These are phyloP conservation scores for Trilocha varians DNA, from an alignment of 2,888 invertebrate genomes.

Conservation along the genomic window DNA sequence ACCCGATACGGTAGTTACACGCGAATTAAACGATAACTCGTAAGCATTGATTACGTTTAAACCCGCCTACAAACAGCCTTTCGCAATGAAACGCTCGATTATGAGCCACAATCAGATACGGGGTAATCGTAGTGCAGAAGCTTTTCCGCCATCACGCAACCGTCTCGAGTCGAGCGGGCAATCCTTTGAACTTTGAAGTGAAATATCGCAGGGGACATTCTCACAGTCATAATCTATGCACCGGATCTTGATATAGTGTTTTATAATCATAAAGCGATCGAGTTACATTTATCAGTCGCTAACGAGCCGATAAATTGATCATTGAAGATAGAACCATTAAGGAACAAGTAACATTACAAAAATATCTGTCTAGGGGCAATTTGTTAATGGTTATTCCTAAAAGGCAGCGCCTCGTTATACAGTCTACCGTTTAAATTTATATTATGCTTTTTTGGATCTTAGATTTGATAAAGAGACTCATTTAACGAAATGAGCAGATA, in stretches of 20 bases:
- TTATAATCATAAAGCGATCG: slow-evolving; percentile 58
- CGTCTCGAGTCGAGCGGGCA: slow-evolving; percentile 7
- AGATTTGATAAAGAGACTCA: slow-evolving; percentile 50
- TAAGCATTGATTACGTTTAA: slow-evolving; percentile 45
- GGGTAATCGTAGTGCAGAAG: slow-evolving; percentile 40
- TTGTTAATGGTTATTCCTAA: slow-evolving; percentile 51
- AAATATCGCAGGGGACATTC: slow-evolving; percentile 28
- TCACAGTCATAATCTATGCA: slow-evolving; percentile 47
- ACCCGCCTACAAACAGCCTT: slow-evolving; percentile 39
- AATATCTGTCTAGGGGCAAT: slow-evolving; percentile 54
- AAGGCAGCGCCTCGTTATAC: slow-evolving; percentile 46
- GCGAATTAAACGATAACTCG: slow-evolving; percentile 51
- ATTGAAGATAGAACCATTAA: slow-evolving; percentile 54
- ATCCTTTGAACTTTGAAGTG: not conserved
- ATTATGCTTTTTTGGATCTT: slow-evolving; percentile 39
- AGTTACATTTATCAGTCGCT: slow-evolving; percentile 53
- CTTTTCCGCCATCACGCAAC: slow-evolving; percentile 47
- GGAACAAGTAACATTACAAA: slow-evolving; percentile 57
- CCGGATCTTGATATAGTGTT: slow-evolving; percentile 51
- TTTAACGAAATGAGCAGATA: slow-evolving; percentile 52
- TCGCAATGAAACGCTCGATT: slow-evolving; percentile 49
- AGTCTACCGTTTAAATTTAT: slow-evolving; percentile 36
- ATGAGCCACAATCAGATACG: slow-evolving; percentile 43
- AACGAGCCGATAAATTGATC: slow-evolving; percentile 66
- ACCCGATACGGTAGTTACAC: slow-evolving; percentile 42